phyloP scores from a whole-genome alignment of 2,888 invertebrate genomes.

The Habrosyne pyritoides region DNA sequence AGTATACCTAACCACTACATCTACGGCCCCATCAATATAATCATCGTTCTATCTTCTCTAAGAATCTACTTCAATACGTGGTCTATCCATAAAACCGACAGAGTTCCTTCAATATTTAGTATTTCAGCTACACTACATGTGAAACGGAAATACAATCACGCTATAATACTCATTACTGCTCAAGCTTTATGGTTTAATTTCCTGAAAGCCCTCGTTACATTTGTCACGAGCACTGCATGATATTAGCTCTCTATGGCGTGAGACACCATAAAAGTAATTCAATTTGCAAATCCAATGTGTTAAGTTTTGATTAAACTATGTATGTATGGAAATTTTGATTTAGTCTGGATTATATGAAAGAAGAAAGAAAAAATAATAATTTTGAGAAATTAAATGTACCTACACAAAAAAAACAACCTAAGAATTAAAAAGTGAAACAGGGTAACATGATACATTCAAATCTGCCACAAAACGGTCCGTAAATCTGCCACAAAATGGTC shows the following conservation, averaged over 20 bases:
- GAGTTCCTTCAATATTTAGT: neutral
- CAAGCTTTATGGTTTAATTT: slow-evolving; percentile 77
- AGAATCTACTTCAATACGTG: too few relatives aligned
- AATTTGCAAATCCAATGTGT: slow-evolving; percentile 50
- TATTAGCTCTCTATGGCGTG: slow-evolving; percentile 60
- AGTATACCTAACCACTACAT: too few relatives aligned
- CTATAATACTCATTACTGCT: slow-evolving; percentile 60
- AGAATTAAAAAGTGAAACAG: too few relatives aligned
- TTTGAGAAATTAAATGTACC: too few relatives aligned
- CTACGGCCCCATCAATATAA: too few relatives aligned
- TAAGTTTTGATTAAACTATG: slow-evolving; percentile 60
- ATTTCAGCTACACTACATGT: slow-evolving; percentile 24
- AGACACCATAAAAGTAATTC: slow-evolving; percentile 54
- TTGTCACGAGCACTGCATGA: slow-evolving; percentile 56
- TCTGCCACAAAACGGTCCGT: too few relatives aligned
- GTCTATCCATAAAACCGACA: neutral
- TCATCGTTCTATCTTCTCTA: too few relatives aligned
- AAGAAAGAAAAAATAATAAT: too few relatives aligned
- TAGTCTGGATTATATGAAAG: too few relatives aligned
- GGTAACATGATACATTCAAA: too few relatives aligned
- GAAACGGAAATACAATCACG: slow-evolving; percentile 47
- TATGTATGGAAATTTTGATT: slow-evolving; percentile 1
- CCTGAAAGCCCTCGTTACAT: slow-evolving; percentile 70
- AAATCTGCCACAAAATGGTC: too few relatives aligned
- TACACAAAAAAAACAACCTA: too few relatives aligned